A percentile compares a stretch with the other conserved stretches of the same genome.
Evolutionary conservation across 2,888 invertebrate species (phyloP).

Genomic region (Andricus quercusramuli): DNA sequence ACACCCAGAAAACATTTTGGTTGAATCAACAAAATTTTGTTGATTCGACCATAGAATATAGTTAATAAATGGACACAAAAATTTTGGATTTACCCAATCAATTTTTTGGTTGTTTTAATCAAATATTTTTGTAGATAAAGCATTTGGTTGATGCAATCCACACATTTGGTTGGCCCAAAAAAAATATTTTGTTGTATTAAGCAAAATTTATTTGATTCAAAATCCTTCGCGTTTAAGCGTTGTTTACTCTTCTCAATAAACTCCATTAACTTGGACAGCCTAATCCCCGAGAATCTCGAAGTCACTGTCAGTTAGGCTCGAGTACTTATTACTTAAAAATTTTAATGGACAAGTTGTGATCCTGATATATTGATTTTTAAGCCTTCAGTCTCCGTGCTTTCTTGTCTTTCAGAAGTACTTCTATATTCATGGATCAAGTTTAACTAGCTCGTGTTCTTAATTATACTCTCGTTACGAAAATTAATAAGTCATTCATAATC

Average conservation of each 20-base stretch:
- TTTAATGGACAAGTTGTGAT: conserved; percentile 78
- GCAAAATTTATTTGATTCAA: background rate
- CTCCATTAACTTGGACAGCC: conserved; percentile 68
- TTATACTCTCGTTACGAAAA: background rate
- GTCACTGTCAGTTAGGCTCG: conserved; percentile 73
- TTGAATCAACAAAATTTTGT: too few species aligned
- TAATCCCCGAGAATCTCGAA: conserved; percentile 72
- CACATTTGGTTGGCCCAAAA: too few species aligned
- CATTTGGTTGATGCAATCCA: background rate
- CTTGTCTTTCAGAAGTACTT: background rate
- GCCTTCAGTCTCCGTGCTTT: background rate
- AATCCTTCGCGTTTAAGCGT: background rate
- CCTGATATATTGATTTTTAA: conserved; percentile 60
- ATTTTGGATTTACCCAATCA: too few species aligned
- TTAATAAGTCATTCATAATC: background rate
- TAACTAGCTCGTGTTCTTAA: background rate
- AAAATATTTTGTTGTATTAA: too few species aligned
- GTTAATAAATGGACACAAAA: too few species aligned
- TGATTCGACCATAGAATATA: too few species aligned
- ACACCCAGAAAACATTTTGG: too few species aligned
- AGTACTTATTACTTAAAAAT: conserved; percentile 77
- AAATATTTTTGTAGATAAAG: too few species aligned
- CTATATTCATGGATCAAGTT: background rate
- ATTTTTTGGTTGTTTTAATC: too few species aligned
- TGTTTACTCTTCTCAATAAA: conserved; percentile 70